Conservation (phyloP, 2,888 invertebrate genomes). For the Synergus gifuensis region DNA sequence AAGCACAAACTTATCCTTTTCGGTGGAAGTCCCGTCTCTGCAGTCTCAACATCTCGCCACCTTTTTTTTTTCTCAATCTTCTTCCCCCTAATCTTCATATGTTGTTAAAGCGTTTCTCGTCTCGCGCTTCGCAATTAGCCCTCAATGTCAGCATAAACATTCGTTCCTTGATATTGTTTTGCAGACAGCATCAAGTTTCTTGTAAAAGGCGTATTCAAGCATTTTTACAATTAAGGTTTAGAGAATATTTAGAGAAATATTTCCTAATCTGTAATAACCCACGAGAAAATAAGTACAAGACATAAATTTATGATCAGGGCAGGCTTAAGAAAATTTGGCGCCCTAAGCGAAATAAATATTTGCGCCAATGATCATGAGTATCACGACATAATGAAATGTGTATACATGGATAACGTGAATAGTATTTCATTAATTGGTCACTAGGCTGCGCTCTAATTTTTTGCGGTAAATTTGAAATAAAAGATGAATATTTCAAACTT, state of each 20-base stretch:
- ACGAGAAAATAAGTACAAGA: background rate
- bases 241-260: background rate
- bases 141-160: conserved; percentile 30
- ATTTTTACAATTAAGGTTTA: conserved; percentile 12
- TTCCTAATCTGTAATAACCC: background rate
- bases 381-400: too few relatives aligned
- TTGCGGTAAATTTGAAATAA: too few relatives aligned
- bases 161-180: conserved; percentile 22
- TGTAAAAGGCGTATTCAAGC: conserved; percentile 15
- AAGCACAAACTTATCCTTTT: conserved; percentile 30
- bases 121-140: conserved; percentile 36
- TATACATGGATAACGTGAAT: too few relatives aligned
- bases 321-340: too few relatives aligned
- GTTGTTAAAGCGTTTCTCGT: conserved; percentile 18
- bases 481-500: too few relatives aligned
- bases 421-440: too few relatives aligned
- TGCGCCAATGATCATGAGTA: too few relatives aligned
- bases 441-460: too few relatives aligned
- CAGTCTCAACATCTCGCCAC: conserved; percentile 7
- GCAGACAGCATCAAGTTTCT: conserved; percentile 18
- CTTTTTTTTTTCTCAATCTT: conserved; percentile 37
- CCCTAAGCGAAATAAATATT: too few relatives aligned
- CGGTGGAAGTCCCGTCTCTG: conserved; percentile 22
- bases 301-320: conserved; percentile 14
- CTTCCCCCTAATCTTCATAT: conserved; percentile 4